Evolutionary conservation across 2,797 vertebrate species (phyloP), one percentile per base, ranked within the genome.

Genomic region (Poecilia velifera): DNA sequence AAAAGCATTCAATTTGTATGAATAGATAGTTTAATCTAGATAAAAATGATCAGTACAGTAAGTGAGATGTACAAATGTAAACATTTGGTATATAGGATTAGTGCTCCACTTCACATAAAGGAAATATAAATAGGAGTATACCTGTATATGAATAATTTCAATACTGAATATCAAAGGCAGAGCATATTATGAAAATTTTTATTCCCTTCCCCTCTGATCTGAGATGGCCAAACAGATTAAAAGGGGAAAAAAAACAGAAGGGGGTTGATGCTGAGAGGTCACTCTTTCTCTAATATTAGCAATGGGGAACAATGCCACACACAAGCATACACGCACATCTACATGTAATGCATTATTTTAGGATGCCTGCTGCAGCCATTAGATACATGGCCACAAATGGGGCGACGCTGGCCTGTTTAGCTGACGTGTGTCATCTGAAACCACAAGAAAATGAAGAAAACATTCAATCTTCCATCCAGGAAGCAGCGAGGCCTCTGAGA

Each of bases 41-140:
- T 47, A 74, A 84, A 80, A 74, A 55, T 71, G 76, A 53, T 16
- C 71, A 76, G 57, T 31, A 66, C 71, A 25, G 71, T 82, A 90
- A 90, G 47, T 84, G 77, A 87, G 85, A 82, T 87, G 86, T 76
- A 73, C 79, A 81, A 86, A 84, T 70, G 76, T 83, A 90, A 91
- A 90, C 84, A 86, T 84, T 34, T 66, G 31, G 20, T 10, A 73
- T n/a, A 3, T 9, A 53, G 51, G 3, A 53, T 25, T 13, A 43
- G 73, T 41, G 51, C 13, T 57, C 18, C 0, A 76, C 36, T 39
- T 78, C 9, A 18, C 46, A 57, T 31, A 36, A 20, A 70, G 43
- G 49, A 55, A 41, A 5, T 43, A 9, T 3, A 46, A 62, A 51
- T 4, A 53, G 73, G 20, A 28, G 13, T 12, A 62, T 66, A 16